Percentiles rank a stretch among this genome's conserved stretches.
phyloP scores from a whole-genome alignment of 2,113 vertebrate genomes.

The Jacana jacana region DNA sequence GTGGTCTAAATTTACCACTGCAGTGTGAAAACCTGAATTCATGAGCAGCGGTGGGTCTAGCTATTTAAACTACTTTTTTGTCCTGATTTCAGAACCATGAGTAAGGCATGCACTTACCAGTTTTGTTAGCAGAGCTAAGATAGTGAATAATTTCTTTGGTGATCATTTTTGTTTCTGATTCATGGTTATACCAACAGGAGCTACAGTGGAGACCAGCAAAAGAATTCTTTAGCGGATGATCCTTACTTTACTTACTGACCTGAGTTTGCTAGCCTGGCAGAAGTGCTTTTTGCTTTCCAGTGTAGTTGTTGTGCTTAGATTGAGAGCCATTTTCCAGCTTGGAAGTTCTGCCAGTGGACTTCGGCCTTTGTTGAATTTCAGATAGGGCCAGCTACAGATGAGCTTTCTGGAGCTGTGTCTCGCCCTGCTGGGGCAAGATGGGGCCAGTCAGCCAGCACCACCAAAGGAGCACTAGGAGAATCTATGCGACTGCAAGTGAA shows the following conservation, averaged over 20 bases:
- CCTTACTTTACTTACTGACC: background rate
- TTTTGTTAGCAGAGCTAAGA: background rate
- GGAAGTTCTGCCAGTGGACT: background rate
- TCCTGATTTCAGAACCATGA: background rate
- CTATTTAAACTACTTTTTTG: background rate
- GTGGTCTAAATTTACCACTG: slow-evolving; percentile 7
- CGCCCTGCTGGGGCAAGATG: background rate
- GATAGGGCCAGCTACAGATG: background rate
- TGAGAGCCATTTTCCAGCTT: background rate
- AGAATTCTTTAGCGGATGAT: background rate
- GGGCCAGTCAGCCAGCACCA: background rate
- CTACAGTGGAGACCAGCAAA: background rate
- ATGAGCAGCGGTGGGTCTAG: background rate
- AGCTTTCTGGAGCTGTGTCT: background rate
- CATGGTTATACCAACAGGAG: background rate
- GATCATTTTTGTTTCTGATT: background rate
- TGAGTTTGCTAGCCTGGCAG: background rate
- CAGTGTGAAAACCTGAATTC: background rate
- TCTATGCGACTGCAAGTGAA: background rate
- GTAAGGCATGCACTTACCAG: background rate
- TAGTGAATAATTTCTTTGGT: background rate
- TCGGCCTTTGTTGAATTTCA: background rate
- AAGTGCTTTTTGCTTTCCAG: background rate
- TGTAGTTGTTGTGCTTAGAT: background rate
- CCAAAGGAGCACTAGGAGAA: background rate